These are phyloP conservation scores for Gonioctena quinquepunctata DNA, from an alignment of 1,140 invertebrate species.

Conservation along the genomic window DNA sequence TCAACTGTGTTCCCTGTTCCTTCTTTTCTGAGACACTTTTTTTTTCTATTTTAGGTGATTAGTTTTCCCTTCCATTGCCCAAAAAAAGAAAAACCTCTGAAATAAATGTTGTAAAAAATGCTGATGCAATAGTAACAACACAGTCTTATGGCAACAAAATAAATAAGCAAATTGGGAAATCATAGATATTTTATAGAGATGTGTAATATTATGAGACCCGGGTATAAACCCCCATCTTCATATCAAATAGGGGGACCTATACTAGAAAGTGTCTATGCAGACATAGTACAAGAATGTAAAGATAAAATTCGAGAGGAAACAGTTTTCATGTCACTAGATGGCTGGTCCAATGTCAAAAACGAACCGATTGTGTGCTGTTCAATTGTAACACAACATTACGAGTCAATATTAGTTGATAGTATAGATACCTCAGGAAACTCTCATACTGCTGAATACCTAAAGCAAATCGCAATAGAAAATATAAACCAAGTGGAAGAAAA, in stretches of 20 bases:
- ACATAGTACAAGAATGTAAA: not conserved
- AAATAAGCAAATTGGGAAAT: no score
- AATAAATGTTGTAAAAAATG: no score
- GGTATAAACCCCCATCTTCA: not conserved
- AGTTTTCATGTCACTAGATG: not conserved
- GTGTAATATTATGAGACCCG: not conserved
- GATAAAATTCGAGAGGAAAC: not conserved
- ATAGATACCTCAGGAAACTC: not conserved
- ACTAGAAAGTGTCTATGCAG: not conserved
- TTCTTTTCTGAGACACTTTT: no score
- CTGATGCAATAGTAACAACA: no score
- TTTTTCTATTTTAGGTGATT: no score
- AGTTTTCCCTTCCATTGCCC: no score
- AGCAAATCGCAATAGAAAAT: not conserved
- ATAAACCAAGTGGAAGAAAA: not conserved
- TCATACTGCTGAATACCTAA: not conserved
- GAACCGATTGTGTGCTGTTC: not conserved
- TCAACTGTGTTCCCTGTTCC: no score
- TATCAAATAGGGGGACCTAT: slow-evolving; percentile 1
- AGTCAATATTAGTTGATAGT: not conserved
- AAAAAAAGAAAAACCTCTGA: no score
- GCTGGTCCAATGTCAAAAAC: not conserved
- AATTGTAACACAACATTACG: not conserved
- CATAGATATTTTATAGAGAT: slow-evolving; percentile 5
- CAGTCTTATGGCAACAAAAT: no score